phyloP scores from a whole-genome alignment of 2,113 vertebrate genomes.

The Anolis carolinensis region DNA sequence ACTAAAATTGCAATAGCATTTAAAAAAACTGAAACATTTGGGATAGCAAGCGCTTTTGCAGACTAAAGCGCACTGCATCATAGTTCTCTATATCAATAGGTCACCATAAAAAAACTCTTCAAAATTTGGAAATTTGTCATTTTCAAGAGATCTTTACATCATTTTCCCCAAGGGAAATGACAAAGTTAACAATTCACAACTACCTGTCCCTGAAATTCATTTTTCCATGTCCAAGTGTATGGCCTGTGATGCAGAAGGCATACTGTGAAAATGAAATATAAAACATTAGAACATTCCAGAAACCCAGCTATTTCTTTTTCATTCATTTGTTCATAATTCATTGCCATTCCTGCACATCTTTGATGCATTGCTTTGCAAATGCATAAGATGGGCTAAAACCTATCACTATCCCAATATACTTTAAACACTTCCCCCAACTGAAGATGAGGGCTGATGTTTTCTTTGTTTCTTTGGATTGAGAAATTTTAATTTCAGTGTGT shows the following conservation, averaged over 20 bases:
- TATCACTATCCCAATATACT: not conserved
- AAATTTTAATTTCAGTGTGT: not conserved
- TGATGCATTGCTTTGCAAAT: accelerated
- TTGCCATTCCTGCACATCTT: not conserved
- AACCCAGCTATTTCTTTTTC: not conserved
- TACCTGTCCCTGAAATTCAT: not conserved
- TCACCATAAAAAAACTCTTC: not conserved
- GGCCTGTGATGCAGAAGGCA: not conserved
- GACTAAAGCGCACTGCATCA: not conserved
- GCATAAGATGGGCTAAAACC: not conserved
- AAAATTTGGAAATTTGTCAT: not conserved
- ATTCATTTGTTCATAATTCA: not conserved
- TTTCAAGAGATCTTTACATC: not conserved
- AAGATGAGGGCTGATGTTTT: not conserved
- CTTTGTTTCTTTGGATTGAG: not conserved
- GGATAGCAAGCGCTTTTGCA: not conserved
- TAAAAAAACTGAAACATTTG: not conserved
- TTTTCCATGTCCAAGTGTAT: not conserved
- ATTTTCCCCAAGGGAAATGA: not conserved
- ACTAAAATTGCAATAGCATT: not conserved
- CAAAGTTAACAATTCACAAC: not conserved
- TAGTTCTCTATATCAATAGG: not conserved
- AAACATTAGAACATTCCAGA: not conserved
- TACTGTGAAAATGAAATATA: not conserved
- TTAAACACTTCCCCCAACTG: not conserved